Base-by-base conservation (phyloP, 2,113 vertebrate species). In the Larimichthys crocea region DNA sequence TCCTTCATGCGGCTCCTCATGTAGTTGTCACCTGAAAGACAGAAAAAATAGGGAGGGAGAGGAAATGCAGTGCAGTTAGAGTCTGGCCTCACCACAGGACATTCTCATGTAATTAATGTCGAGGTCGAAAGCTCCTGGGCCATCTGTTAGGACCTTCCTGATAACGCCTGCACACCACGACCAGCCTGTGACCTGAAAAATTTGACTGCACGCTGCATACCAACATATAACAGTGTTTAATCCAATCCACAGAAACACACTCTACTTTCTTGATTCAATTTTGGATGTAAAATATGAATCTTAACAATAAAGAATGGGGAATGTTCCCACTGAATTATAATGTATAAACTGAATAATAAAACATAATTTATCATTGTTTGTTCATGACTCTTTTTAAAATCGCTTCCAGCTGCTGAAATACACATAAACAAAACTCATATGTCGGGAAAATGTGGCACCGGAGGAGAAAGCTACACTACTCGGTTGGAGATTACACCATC, bases 91-190 rank as follows among this genome's bases (percentile, higher is more conserved):
- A 76, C 90, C 68, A 79, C 87, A 85, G 92, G 92, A 89, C 65
- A 52, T 90, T 89, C 74, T 80, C 68, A 70, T 93, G 86, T 90
- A 93, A 95, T 94, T 93, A 95, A 90, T 79, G 81, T 72, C 60
- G 79, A 85, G 87, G 82, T 84, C 10, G 86, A 87, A 84, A 92
- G 90, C 86, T 84, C 78, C 71, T 67, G 22, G 74, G 88, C 93
- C 92, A 95, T 94, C 94, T 95, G 92, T 82, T 86, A 48, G 70
- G 82, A 92, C 79, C 82, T 83, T 80, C 89, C 90, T 82, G 88
- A 87, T 82, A 72, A 65, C 56, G 64, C 49, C 74, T 70, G 61
- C 88, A 69, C 87, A 80, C 76, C 70, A 83, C 62, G 74, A 88
- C 79, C 80, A 86, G 83, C 56, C 76, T 6, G 79, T 87, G 88